Conservation (phyloP, 2,888 invertebrate species). For the Ormyrus thymus region DNA sequence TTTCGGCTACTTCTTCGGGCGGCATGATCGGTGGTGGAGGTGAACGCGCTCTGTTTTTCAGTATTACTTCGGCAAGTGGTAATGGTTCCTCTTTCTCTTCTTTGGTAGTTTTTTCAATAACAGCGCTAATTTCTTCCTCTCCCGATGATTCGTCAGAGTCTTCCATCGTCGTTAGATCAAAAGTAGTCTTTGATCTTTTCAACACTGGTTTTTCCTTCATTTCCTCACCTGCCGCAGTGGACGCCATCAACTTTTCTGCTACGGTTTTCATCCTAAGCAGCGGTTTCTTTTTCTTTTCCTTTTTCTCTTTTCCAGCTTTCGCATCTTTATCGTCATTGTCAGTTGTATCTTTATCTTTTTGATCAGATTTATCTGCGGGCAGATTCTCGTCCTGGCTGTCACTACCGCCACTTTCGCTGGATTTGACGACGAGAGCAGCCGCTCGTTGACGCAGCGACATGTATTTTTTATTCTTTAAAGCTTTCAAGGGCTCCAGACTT, state of each 20-base stretch:
- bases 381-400: constrained; percentile 36
- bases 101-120: neutral
- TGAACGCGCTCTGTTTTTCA: constrained; percentile 24
- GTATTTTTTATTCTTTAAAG: constrained; percentile 60
- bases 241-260: constrained; percentile 19
- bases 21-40: constrained; percentile 40
- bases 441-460: constrained; percentile 60
- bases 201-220: constrained; percentile 13
- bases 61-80: constrained; percentile 27
- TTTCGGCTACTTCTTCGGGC: constrained; percentile 11
- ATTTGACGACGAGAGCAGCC: constrained; percentile 53
- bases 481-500: constrained; percentile 68
- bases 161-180: constrained; percentile 28
- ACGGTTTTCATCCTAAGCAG: constrained; percentile 56
- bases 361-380: constrained; percentile 13
- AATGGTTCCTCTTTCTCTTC: constrained; percentile 4
- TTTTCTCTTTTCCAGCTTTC: constrained; percentile 14
- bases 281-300: constrained; percentile 33
- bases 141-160: neutral
- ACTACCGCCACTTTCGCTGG: constrained; percentile 42
- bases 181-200: constrained; percentile 55
- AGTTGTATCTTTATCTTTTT: neutral
- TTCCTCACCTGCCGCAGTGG: neutral
- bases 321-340: neutral
- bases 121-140: neutral